A percentile compares a stretch with the other conserved stretches of the same genome.
These are phyloP conservation scores for Clivina fossor DNA, from an alignment of 2,888 invertebrate species.

Conservation along the genomic window DNA sequence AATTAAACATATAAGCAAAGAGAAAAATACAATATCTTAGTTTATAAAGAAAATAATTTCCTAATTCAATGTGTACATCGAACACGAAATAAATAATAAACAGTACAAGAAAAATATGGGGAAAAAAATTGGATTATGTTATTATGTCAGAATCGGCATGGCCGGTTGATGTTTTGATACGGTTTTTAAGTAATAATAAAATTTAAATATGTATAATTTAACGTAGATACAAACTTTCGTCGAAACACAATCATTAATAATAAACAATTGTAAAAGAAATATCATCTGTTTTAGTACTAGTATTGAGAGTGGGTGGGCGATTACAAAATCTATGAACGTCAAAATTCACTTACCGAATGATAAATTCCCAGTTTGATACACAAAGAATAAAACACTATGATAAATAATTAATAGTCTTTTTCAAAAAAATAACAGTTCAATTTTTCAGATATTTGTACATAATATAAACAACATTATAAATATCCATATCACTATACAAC, in stretches of 20 bases:
- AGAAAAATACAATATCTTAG: slow-evolving; percentile 6
- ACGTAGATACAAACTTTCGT: neutral
- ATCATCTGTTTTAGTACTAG: slow-evolving; percentile 29
- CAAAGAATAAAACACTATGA: too few relatives aligned
- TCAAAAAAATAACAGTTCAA: neutral
- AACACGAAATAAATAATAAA: neutral
- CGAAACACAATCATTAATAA: neutral
- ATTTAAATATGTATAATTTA: slow-evolving; percentile 14
- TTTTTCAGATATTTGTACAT: slow-evolving; percentile 3
- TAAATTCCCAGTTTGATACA: slow-evolving; percentile 4
- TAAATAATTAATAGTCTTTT: neutral
- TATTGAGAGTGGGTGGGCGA: slow-evolving; percentile 29
- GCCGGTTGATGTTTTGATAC: slow-evolving; percentile 29
- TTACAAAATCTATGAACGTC: slow-evolving; percentile 21
- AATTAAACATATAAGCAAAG: slow-evolving; percentile 2
- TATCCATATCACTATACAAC: slow-evolving; percentile 21
- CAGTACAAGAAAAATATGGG: slow-evolving; percentile 3
- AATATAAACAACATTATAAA: slow-evolving; percentile 27
- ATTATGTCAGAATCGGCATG: slow-evolving; percentile 23
- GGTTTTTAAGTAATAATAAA: slow-evolving; percentile 2
- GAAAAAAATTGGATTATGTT: neutral
- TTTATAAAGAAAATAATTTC: neutral
- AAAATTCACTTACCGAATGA: slow-evolving; percentile 27
- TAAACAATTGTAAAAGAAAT: slow-evolving; percentile 23
- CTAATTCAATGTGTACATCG: neutral